These are phyloP conservation scores for Cremastinae sp. DNA, from an alignment of 2,888 invertebrate species.

Conservation along the genomic window DNA sequence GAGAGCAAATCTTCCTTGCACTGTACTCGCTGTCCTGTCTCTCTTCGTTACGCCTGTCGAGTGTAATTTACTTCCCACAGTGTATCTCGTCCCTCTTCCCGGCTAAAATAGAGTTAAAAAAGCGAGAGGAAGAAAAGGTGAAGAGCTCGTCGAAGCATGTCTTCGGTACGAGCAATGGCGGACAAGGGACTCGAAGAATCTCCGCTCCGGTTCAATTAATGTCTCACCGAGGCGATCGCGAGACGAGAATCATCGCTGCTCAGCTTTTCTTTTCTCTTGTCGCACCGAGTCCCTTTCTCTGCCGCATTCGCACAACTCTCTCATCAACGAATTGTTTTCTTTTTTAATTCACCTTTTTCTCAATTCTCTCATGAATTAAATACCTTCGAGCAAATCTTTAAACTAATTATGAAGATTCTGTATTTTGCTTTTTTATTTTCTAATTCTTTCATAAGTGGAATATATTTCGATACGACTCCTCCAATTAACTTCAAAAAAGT, in stretches of 20 bases:
- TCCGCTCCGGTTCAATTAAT: constrained; percentile 55
- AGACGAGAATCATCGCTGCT: constrained; percentile 36
- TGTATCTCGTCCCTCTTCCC: constrained; percentile 23
- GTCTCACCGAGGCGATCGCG: constrained; percentile 44
- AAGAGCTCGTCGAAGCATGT: constrained; percentile 36
- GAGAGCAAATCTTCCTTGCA: constrained; percentile 4
- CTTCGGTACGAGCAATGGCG: constrained; percentile 1
- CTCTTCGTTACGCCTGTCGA: constrained; percentile 54
- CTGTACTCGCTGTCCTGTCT: constrained; percentile 8
- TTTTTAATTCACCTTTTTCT: not conserved
- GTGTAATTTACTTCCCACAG: constrained; percentile 56
- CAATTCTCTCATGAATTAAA: not conserved
- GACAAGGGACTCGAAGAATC: constrained; percentile 38
- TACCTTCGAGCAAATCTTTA: too few relatives aligned
- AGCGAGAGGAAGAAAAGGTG: constrained; percentile 16
- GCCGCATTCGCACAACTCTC: not conserved
- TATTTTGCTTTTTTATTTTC: too few relatives aligned
- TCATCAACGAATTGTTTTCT: not conserved
- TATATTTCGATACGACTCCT: too few relatives aligned
- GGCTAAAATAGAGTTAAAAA: not conserved
- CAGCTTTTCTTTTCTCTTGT: constrained; percentile 36
- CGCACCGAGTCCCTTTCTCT: not conserved
- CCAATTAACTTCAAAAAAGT: too few relatives aligned
- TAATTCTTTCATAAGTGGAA: too few relatives aligned
- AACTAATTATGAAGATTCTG: too few relatives aligned